phyloP scores from a whole-genome alignment of 2,797 vertebrate species.

The Ataeniobius toweri region DNA sequence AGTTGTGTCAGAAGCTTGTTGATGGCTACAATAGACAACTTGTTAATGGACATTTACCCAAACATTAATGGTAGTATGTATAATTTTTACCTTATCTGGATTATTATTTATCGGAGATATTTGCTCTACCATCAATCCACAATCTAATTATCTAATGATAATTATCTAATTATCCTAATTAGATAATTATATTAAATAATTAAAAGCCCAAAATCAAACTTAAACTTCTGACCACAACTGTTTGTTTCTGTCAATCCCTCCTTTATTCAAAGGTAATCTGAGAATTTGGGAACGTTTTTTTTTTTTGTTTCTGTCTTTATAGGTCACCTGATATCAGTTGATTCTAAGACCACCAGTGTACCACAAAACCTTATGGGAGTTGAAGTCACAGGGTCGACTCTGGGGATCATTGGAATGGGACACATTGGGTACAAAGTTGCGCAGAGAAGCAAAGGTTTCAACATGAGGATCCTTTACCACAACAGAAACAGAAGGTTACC shows the following conservation, averaged over 20 bases:
- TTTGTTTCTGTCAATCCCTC: not conserved
- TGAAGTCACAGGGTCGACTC: constrained; percentile 77
- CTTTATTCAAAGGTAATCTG: not conserved
- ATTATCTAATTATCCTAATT: no score
- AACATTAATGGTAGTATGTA: not conserved
- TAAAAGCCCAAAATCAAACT: not conserved
- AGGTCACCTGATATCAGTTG: constrained; percentile 48
- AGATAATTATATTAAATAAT: not conserved
- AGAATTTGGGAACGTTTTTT: not conserved
- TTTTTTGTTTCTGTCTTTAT: not conserved
- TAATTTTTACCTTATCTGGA: not conserved
- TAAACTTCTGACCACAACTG: not conserved
- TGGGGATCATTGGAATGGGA: constrained; percentile 88
- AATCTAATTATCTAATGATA: not conserved
- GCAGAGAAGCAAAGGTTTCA: constrained; percentile 81
- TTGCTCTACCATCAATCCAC: not conserved
- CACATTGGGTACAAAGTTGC: constrained; percentile 82
- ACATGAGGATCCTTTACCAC: constrained; percentile 87
- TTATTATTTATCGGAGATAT: not conserved
- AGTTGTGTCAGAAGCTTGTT: not conserved
- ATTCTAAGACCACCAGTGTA: constrained; percentile 24
- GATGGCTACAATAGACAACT: not conserved
- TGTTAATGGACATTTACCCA: not conserved
- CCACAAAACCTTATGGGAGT: constrained; percentile 30
- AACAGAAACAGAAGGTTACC: constrained; percentile 80